Percentiles rank a stretch among this genome's conserved stretches.
These are phyloP conservation scores for Tragopan temminckii DNA, from an alignment of 2,797 vertebrate genomes.

Conservation along the genomic window DNA sequence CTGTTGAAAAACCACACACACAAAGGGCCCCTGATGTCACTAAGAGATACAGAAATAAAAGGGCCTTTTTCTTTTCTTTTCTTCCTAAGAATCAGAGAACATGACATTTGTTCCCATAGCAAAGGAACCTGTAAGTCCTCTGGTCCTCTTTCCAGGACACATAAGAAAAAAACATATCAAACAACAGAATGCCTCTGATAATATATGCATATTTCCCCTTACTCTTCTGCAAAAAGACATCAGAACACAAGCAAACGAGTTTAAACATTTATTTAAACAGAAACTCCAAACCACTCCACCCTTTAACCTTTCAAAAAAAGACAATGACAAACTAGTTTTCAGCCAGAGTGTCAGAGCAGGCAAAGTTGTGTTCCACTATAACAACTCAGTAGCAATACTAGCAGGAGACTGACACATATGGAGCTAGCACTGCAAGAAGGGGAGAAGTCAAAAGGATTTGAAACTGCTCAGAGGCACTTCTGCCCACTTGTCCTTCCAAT, in stretches of 20 bases:
- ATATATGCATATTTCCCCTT: background rate
- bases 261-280: constrained; percentile 85
- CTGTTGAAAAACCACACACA: constrained; percentile 33
- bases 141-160: background rate
- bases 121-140: background rate
- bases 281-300: constrained; percentile 84
- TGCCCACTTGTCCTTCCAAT: constrained; percentile 52
- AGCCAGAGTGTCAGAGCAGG: constrained; percentile 77
- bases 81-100: background rate
- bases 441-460: constrained; percentile 53
- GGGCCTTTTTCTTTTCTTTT: background rate
- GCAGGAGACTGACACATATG: constrained; percentile 59
- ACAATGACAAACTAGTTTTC: constrained; percentile 79
- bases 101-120: background rate
- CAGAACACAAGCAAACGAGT: constrained; percentile 17
- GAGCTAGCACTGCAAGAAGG: constrained; percentile 70
- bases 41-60: background rate
- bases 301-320: constrained; percentile 78
- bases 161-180: background rate
- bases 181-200: background rate
- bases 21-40: constrained; percentile 18
- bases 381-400: constrained; percentile 77
- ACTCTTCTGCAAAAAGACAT: background rate
- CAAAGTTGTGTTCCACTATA: constrained; percentile 68
- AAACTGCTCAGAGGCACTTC: constrained; percentile 74